A percentile compares a stretch with the other conserved stretches of the same genome.
Evolutionary conservation across 1,140 invertebrate genomes (phyloP).

Genomic region (Solen grandis): DNA sequence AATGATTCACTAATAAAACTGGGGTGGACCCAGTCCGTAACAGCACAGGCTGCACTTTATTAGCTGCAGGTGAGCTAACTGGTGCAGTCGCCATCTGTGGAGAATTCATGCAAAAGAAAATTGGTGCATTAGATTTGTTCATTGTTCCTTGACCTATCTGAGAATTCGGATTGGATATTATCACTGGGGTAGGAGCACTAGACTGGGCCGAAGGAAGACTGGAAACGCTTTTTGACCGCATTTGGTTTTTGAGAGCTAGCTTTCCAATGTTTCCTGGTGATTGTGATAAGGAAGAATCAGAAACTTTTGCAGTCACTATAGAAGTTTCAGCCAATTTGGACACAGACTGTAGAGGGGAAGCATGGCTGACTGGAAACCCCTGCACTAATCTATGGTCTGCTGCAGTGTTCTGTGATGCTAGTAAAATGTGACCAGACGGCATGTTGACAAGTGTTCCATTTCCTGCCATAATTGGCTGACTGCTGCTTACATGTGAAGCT

Average conservation of each 20-base stretch:
- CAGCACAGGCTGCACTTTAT: not conserved
- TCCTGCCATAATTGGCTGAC: too few relatives aligned
- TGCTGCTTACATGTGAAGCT: too few relatives aligned
- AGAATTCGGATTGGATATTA: not conserved
- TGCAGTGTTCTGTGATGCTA: too few relatives aligned
- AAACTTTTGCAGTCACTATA: too few relatives aligned
- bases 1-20: not conserved
- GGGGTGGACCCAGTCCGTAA: not conserved
- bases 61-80: not conserved
- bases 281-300: not conserved
- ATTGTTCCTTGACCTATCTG: not conserved
- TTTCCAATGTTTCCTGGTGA: slow-evolving; percentile 31
- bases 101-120: not conserved
- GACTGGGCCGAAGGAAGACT: slow-evolving; percentile 6
- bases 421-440: too few relatives aligned
- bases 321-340: too few relatives aligned
- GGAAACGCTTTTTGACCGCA: slow-evolving; percentile 38
- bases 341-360: too few relatives aligned
- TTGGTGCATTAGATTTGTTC: not conserved
- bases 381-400: too few relatives aligned
- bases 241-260: slow-evolving; percentile 44
- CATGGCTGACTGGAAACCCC: too few relatives aligned
- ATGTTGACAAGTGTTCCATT: too few relatives aligned
- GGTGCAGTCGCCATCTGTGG: not conserved
- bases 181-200: slow-evolving; percentile 5